Evolutionary conservation across 2,113 vertebrate genomes (phyloP), one percentile per base, ranked within the genome.

Genomic region (Megalops atlanticus): DNA sequence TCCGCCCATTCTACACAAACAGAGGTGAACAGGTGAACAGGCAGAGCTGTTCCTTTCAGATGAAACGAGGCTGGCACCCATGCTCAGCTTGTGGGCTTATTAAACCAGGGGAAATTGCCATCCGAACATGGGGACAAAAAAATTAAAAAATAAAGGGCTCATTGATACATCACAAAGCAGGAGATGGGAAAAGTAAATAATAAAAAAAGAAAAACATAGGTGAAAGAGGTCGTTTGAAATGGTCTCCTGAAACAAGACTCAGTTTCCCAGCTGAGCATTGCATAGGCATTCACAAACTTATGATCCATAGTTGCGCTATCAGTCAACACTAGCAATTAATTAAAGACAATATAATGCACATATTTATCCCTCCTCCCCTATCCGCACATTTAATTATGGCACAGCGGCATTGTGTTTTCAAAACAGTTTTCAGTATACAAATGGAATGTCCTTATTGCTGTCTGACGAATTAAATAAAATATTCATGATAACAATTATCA

Each of bases 1-100:
- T 14, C 45, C 21, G 27, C 77, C 35, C 77, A 16, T 15, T 16
- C 54, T 64, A 40, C 16, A 64, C 77, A 18, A 24, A 69, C 36
- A 10, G 27, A 39, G n/a, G 39, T 58, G 69, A 16, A 33, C 77
- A 79, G 77, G 77, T 79, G 41, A 70, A 70, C 75, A 39, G 58
- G n/a, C 40, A 41, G 64, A 18, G 64, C 27, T 39, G 58, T 71
- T 79, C 31, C 68, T 71, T 38, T 47, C 40, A 1, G 77, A 71
- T 21, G 64, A 79, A 45, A 71, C 1, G 2, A 31, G 24, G 3
- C 16, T 35, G 41, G 16, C 40, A 31, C 18, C 64, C 18, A 18
- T 40, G 68, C 77, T n/a, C 40, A 40, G 35, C 33, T 21, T 70
- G 77, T 16, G 5, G 77, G 40, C 40, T 45, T 40, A 47, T 77